Base-by-base conservation (phyloP, 2,797 vertebrate genomes). In the Synanceia verrucosa region DNA sequence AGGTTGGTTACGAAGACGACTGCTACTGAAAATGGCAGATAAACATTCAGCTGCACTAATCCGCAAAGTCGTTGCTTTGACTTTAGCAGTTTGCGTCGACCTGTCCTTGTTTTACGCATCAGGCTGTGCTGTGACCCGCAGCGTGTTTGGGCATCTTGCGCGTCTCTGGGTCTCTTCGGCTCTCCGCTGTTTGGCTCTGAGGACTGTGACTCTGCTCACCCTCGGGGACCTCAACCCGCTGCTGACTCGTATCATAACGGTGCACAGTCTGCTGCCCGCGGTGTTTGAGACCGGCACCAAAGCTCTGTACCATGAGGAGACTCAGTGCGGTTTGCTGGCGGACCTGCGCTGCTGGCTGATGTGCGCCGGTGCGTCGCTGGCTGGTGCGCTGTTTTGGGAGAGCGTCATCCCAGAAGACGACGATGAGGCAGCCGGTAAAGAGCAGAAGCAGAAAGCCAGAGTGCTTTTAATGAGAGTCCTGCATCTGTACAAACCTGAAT, bases 381-480 rank as follows among this genome's bases (percentile, higher is more conserved):
- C 90, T 59, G 90, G 86, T 6, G 81, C 90, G 3, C 63, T 93
- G 0, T 84, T 93, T 16, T 96, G 95, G 95, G 93, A 92, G 2
- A 50, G 75, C 36, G 84, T 50, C 23, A 5, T 92, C 50, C 91
- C 90, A 39, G 91, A 91, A 67, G 51, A 0, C 1, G 71, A 86
- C 0, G 78, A 86, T 0, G 79, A 50, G 5, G 31, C 1, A 1
- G 69, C 65, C 18, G 72, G 68, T 0, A 77, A 79, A 57, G 6
- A 88, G 48, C 4, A 34, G 4, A 91, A 84, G 47, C 92, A 87
- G 55, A 89, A 88, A 57, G 3, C 86, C 29, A 79, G 73, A 5
- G 88, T 76, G 24, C 71, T 95, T 21, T 59, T 95, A 33, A 4
- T 93, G 85, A 89, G 90, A 50, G 84, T 96, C 52, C 9, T 96